phyloP scores from a whole-genome alignment of 2,797 vertebrate species.

The Rhinella marina region DNA sequence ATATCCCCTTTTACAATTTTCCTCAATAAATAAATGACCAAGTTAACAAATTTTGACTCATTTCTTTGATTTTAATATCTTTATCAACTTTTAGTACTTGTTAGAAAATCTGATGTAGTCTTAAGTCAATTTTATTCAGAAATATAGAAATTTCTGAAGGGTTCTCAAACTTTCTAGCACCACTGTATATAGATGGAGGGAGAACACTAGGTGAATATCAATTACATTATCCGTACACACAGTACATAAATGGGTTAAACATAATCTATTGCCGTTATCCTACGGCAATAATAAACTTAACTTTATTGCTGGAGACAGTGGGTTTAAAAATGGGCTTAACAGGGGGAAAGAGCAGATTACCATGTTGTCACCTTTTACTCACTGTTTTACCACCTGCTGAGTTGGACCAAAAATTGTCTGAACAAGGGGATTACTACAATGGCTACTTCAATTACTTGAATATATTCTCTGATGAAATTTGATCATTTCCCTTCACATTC shows the following conservation, averaged over 20 bases:
- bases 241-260: slow-evolving; percentile 9
- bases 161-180: no score
- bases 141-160: no score
- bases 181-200: no score
- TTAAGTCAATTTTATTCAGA: no score
- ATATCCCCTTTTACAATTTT: no score
- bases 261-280: slow-evolving; percentile 9
- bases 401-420: slow-evolving; percentile 69
- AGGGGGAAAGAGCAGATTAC: slow-evolving; percentile 66
- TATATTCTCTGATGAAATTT: slow-evolving; percentile 71
- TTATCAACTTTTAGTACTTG: no score
- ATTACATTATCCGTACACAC: background rate
- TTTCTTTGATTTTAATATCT: no score
- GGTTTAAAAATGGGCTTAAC: slow-evolving; percentile 62
- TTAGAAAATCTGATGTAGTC: no score
- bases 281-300: slow-evolving; percentile 38
- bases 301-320: slow-evolving; percentile 21
- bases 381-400: slow-evolving; percentile 70
- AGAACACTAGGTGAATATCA: no score
- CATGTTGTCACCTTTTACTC: slow-evolving; percentile 70
- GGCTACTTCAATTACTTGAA: slow-evolving; percentile 70
- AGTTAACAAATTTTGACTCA: no score
- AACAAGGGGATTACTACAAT: slow-evolving; percentile 76
- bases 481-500: slow-evolving; percentile 71
- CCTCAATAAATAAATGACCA: no score